These are phyloP conservation scores for Steinernema hermaphroditum DNA, from an alignment of 2,888 invertebrate genomes.

Conservation along the genomic window DNA sequence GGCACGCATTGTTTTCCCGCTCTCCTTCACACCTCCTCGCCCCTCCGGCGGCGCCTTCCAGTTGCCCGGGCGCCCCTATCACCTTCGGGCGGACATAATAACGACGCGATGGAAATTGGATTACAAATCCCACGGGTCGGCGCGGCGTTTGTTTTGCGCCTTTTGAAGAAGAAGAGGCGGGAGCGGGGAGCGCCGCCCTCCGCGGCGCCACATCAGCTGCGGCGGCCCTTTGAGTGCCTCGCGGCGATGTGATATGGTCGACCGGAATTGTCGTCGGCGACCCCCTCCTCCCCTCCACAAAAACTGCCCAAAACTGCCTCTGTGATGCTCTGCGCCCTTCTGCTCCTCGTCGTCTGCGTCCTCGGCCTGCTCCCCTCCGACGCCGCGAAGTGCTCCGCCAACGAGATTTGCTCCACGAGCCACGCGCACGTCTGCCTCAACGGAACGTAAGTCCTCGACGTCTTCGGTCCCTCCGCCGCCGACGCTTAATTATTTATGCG, in stretches of 20 bases:
- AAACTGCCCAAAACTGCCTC: slow-evolving; percentile 24
- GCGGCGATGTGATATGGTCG: slow-evolving; percentile 31
- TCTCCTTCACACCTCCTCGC: not conserved
- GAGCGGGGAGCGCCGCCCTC: not conserved
- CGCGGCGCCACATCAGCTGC: slow-evolving; percentile 9
- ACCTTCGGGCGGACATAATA: slow-evolving; percentile 4
- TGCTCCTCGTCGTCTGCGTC: not conserved
- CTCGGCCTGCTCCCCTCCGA: not conserved
- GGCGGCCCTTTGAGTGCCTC: slow-evolving; percentile 31
- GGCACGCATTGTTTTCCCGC: slow-evolving; percentile 29
- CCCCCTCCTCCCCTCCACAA: slow-evolving; percentile 21
- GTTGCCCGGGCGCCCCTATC: not conserved
- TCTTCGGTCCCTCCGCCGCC: not conserved
- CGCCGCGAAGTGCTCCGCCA: slow-evolving; percentile 33
- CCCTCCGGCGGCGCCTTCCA: not conserved
- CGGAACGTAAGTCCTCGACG: slow-evolving; percentile 56
- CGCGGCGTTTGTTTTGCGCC: slow-evolving; percentile 25
- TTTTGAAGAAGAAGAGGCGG: slow-evolving; percentile 1
- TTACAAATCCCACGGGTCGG: slow-evolving; percentile 29
- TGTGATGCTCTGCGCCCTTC: slow-evolving; percentile 17
- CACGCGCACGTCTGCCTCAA: slow-evolving; percentile 61
- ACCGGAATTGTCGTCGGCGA: slow-evolving; percentile 25
- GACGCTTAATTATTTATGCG: slow-evolving; percentile 16
- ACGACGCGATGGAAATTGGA: slow-evolving; percentile 9
- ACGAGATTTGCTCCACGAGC: slow-evolving; percentile 59